Conservation (phyloP, 1,140 invertebrate species). For the Parasteatoda tepidariorum region DNA sequence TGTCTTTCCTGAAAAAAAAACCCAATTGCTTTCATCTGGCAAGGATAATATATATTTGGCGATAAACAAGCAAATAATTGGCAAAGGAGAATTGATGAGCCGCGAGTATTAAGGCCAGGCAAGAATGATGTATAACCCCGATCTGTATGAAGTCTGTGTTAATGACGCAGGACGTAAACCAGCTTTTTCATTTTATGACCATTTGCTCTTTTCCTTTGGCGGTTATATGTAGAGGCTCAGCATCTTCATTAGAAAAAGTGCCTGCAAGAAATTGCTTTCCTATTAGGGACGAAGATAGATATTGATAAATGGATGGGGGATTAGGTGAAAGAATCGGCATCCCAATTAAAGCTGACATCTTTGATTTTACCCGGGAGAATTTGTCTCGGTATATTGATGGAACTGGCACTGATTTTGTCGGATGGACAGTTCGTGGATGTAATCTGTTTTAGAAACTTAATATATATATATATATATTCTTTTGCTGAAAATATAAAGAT, state of each 20-base stretch:
- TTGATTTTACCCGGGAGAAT: background rate
- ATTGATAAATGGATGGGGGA: background rate
- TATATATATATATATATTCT: no score
- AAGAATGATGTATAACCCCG: conserved; percentile 27
- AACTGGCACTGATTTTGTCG: background rate
- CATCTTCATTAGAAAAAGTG: background rate
- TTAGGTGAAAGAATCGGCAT: background rate
- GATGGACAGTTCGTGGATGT: background rate
- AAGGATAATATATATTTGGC: no score
- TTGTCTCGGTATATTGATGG: background rate
- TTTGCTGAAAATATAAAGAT: no score
- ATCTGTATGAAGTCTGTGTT: conserved; percentile 4
- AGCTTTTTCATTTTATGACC: background rate
- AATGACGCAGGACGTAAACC: background rate
- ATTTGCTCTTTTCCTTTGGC: background rate
- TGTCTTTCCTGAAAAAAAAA: background rate
- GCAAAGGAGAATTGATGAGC: background rate
- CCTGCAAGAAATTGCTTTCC: background rate
- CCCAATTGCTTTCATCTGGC: no score
- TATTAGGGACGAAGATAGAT: background rate
- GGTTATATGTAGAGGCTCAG: background rate
- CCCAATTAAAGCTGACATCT: conserved; percentile 26
- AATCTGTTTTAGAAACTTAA: no score
- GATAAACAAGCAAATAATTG: background rate
- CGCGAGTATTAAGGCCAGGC: background rate